Evolutionary conservation across 2,113 vertebrate genomes (phyloP), one percentile per base, ranked within the genome.

Genomic region (Suncus etruscus): DNA sequence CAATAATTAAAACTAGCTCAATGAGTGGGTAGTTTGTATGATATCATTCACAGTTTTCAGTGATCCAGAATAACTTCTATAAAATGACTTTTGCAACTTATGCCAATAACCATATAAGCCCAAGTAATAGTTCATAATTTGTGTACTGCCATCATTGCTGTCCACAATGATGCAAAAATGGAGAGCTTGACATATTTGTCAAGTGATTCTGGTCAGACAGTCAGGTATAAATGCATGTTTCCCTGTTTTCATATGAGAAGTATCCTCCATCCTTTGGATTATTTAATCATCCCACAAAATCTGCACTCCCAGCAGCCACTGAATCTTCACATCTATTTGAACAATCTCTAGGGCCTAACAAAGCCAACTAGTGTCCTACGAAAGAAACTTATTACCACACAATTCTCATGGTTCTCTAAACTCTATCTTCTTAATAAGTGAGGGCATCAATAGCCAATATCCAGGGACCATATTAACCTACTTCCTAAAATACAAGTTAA

Each of bases 401-500:
- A 74, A 58, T 83, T 75, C 82, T 91, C 89, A 90, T 45, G 32
- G 65, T 78, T 81, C 45, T 82, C 69, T 66, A 66, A 87, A 70
- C 70, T 82, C 66, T 79, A 31, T 54, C 88, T 81, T 65, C 65
- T 77, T 83, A 87, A 88, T 65, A 48, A 90, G 63, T 83, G 73
- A 88, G 39, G 29, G 22, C 47, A 89, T 86, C 61, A 89, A 63
- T 83, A 92, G 51, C 39, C n/a, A 89, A 54, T 74, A 58, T 90
- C 84, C 54, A 69, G 50, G 18, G 45, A 89, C 65, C 61, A 24
- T 20, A 81, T 77, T 95, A 95, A 94, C 86, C 83, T 83, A 86
- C 48, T 95, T 95, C 74, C 65, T 31, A 31, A 89, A 91, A 51
- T 89, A 61, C 65, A 89, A 89, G 89, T 86, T 91, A 81, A 51